phyloP scores from a whole-genome alignment of 1,140 invertebrate species.

The Hyles euphorbiae region DNA sequence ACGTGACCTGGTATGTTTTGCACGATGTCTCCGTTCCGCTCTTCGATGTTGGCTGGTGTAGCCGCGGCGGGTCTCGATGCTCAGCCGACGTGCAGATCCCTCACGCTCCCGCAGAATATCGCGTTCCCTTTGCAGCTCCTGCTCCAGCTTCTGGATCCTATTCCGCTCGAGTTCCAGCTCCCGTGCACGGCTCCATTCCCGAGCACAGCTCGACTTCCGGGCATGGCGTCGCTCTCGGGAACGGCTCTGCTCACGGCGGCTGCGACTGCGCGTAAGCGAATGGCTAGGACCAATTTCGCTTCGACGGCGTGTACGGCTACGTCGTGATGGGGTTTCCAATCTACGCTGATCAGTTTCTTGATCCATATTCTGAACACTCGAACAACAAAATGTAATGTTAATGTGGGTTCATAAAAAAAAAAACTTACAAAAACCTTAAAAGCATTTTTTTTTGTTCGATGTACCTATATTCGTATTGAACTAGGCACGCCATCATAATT shows the following conservation, averaged over 20 bases:
- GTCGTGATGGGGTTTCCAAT: not conserved
- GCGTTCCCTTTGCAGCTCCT: constrained; percentile 4
- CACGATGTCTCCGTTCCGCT: not conserved
- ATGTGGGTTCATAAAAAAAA: not conserved
- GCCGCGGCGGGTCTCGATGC: not conserved
- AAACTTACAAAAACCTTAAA: too few species aligned
- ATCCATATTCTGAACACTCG: constrained; percentile 12
- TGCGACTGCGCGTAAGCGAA: not conserved
- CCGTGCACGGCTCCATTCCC: too few species aligned
- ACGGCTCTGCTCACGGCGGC: not conserved
- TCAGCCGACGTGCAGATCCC: not conserved
- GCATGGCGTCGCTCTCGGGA: not conserved
- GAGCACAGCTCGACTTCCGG: not conserved
- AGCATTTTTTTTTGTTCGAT: too few species aligned
- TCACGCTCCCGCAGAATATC: constrained; percentile 5
- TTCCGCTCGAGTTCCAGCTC: constrained; percentile 2
- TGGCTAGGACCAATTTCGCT: not conserved
- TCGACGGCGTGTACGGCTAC: not conserved
- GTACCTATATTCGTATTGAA: too few species aligned
- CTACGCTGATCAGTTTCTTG: not conserved
- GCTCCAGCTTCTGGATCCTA: constrained; percentile 3
- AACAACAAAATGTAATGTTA: not conserved
- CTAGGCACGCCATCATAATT: too few species aligned
- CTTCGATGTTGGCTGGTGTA: not conserved
- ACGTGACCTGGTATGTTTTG: constrained; percentile 15